These are phyloP conservation scores for Macrobrachium rosenbergii DNA, from an alignment of 1,140 invertebrate genomes.

Conservation along the genomic window DNA sequence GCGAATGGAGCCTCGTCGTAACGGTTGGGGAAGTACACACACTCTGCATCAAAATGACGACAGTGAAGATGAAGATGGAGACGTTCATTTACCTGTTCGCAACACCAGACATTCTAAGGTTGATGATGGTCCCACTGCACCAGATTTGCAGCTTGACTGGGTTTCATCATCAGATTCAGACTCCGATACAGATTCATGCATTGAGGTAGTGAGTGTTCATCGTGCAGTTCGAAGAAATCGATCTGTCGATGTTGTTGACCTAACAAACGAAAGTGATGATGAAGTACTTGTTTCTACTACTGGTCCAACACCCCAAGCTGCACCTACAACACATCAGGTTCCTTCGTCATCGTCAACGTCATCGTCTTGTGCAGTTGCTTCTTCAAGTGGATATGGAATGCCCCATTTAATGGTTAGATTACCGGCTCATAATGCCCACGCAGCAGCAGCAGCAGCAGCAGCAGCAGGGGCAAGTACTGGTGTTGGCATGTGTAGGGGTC, in stretches of 20 bases:
- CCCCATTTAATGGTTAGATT: background rate
- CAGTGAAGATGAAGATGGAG: constrained; percentile 45
- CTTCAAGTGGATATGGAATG: constrained; percentile 52
- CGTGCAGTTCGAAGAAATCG: constrained; percentile 67
- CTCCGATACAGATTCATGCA: constrained; percentile 71
- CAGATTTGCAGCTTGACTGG: constrained; percentile 85
- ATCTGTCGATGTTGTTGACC: constrained; percentile 77
- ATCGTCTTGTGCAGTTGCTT: constrained; percentile 22
- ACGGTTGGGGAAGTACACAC: constrained; percentile 8
- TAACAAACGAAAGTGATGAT: constrained; percentile 79
- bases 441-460: constrained; percentile 4
- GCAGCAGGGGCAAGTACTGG: constrained; percentile 23
- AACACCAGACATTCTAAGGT: constrained; percentile 33
- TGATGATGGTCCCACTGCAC: constrained; percentile 77
- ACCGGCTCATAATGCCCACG: background rate
- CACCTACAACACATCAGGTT: background rate
- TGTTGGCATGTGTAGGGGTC: constrained; percentile 35
- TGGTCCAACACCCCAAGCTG: constrained; percentile 1
- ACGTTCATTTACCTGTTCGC: background rate
- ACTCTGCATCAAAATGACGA: constrained; percentile 29
- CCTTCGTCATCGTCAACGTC: constrained; percentile 6
- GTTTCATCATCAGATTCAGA: constrained; percentile 71
- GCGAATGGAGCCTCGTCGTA: constrained; percentile 20
- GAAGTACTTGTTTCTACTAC: constrained; percentile 67
- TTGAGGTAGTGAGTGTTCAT: constrained; percentile 76